Evolutionary conservation across 2,113 vertebrate species (phyloP), one percentile per base, ranked within the genome.

Genomic region (Psilopsiagon aymara): DNA sequence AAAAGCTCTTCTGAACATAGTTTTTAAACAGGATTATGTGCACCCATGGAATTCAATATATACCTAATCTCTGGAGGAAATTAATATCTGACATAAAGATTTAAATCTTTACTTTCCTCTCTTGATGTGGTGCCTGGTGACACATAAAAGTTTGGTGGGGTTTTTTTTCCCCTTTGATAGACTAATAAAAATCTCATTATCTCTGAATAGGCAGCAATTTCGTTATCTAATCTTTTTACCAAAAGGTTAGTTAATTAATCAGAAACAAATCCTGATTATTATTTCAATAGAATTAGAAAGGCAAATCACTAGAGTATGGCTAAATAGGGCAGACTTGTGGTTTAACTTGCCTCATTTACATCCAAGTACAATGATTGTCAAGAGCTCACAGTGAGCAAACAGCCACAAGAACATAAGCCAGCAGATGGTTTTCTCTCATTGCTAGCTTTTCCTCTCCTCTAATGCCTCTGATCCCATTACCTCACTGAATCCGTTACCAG

Each of bases 161-260:
- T 96, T 80, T 96, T 88, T 87, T 75, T 49, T 41, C 29, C n/a
- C 91, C 88, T 98, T 98, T 98, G 97, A 98, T 97, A 98, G 97
- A 97, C 97, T 98, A 98, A 98, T 98, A 98, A 98, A 98, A 98
- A 98, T 98, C 98, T 98, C 97, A 98, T 98, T 98, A 98, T 98
- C 97, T 98, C 94, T 98, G 97, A 98, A 98, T 98, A 98, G 97
- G 96, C 97, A 98, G 98, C 97, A 98, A 98, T 98, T 98, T 98
- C 93, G 90, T 98, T 98, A 98, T 98, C 98, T 98, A 98, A 98
- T 98, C 98, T 98, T 98, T 98, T 98, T 97, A 98, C 97, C 97
- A 97, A 98, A 98, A 98, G 98, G 98, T 98, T 98, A 98, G 97
- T 98, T 98, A 98, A 98, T 98, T 98, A 98, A 98, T 98, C 98